phyloP scores from a whole-genome alignment of 2,113 vertebrate genomes.

The Toxotes chatareus region DNA sequence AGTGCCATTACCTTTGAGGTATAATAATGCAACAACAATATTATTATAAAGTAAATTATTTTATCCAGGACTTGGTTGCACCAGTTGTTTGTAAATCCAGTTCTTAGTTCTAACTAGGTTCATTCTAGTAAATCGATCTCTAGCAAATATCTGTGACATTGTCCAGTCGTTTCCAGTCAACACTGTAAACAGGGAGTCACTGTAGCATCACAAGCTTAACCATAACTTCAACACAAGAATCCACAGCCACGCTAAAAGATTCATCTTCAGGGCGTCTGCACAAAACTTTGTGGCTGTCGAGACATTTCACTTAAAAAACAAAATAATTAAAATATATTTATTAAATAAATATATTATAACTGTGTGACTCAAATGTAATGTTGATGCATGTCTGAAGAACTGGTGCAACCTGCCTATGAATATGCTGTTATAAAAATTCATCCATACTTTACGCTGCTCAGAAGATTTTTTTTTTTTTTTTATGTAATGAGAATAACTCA shows the following conservation, averaged over 20 bases:
- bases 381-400: slow-evolving; percentile 6
- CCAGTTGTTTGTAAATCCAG: slow-evolving; percentile 23
- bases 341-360: too few species aligned
- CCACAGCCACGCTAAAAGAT: too few species aligned
- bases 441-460: slow-evolving; percentile 29
- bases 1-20: slow-evolving; percentile 34
- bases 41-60: neutral
- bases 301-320: too few species aligned
- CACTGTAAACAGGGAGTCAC: too few species aligned
- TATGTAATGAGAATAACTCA: slow-evolving; percentile 2
- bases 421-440: neutral
- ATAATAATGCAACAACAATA: slow-evolving; percentile 15
- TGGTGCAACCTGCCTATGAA: slow-evolving; percentile 22
- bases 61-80: slow-evolving; percentile 3
- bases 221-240: too few species aligned
- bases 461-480: slow-evolving; percentile 19
- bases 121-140: neutral
- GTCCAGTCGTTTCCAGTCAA: neutral
- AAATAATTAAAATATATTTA: too few species aligned
- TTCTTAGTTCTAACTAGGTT: neutral
- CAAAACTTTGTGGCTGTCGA: too few species aligned
- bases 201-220: neutral
- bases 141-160: neutral
- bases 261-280: too few species aligned
- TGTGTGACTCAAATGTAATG: too few species aligned